Conservation (phyloP, 2,797 vertebrate species). For the Octomys mimax region DNA sequence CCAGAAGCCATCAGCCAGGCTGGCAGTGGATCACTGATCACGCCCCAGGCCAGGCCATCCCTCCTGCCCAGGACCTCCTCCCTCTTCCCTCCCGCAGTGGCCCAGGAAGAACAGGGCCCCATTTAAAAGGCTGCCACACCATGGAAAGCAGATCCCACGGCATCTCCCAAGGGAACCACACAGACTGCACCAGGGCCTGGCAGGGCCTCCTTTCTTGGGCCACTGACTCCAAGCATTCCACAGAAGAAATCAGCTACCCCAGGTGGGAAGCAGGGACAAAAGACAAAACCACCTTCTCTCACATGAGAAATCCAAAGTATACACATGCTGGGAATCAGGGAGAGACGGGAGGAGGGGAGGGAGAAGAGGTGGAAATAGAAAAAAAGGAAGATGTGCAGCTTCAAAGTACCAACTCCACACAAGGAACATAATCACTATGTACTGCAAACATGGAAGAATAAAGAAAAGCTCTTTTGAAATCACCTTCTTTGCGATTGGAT, state of each 20-base stretch:
- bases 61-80: neutral
- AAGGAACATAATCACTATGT: neutral
- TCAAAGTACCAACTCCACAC: neutral
- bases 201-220: neutral
- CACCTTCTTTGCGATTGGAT: neutral
- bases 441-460: neutral
- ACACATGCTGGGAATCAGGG: neutral
- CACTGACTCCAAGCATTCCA: too few species aligned
- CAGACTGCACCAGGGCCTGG: neutral
- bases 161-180: neutral
- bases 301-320: neutral
- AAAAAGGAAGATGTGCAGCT: neutral
- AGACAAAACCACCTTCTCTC: neutral
- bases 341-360: neutral
- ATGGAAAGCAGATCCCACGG: neutral
- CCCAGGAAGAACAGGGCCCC: neutral
- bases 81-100: neutral
- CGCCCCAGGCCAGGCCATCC: neutral
- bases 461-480: neutral
- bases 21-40: too few species aligned
- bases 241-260: neutral
- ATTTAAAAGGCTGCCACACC: neutral
- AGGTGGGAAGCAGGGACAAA: neutral
- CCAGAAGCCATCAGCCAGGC: neutral
- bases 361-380: neutral